These are phyloP conservation scores for Teleogryllus occipitalis DNA, from an alignment of 1,140 invertebrate species.

Conservation along the genomic window DNA sequence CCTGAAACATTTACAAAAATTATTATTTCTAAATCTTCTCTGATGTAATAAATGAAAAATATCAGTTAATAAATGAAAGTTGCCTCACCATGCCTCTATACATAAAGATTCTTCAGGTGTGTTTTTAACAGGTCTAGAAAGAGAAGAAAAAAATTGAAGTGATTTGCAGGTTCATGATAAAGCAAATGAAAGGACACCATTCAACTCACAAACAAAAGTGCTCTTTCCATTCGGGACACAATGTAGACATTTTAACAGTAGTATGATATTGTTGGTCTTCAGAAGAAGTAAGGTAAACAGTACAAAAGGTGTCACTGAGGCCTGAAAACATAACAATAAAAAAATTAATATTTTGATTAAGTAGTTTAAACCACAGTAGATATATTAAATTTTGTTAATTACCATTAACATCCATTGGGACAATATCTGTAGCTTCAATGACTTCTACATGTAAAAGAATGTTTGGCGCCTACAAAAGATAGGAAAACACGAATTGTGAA, in stretches of 20 bases:
- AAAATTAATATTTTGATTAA: conserved; percentile 9
- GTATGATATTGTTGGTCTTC: conserved; percentile 73
- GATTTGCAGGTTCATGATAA: too few species aligned
- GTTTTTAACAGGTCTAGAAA: conserved; percentile 38
- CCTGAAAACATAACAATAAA: conserved; percentile 34
- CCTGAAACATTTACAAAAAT: conserved; percentile 35
- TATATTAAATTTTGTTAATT: conserved; percentile 19
- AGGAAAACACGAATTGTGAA: too few species aligned
- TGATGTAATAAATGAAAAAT: too few species aligned
- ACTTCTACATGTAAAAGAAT: conserved; percentile 87
- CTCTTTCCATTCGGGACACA: conserved; percentile 93
- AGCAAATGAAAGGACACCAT: too few species aligned
- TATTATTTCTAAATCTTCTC: neutral
- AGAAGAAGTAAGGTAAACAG: conserved; percentile 67
- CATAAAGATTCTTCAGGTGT: conserved; percentile 43
- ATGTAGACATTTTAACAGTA: conserved; percentile 78
- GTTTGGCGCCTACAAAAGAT: conserved; percentile 64
- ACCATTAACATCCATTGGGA: conserved; percentile 93
- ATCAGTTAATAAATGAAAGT: too few species aligned
- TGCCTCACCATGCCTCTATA: conserved; percentile 52
- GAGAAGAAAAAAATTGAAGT: conserved; percentile 14
- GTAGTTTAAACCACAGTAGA: neutral
- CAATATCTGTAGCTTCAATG: conserved; percentile 83
- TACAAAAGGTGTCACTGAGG: conserved; percentile 90
- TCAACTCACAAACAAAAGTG: conserved; percentile 89